phyloP scores from a whole-genome alignment of 2,888 invertebrate species.

The Idaea dimidiata region DNA sequence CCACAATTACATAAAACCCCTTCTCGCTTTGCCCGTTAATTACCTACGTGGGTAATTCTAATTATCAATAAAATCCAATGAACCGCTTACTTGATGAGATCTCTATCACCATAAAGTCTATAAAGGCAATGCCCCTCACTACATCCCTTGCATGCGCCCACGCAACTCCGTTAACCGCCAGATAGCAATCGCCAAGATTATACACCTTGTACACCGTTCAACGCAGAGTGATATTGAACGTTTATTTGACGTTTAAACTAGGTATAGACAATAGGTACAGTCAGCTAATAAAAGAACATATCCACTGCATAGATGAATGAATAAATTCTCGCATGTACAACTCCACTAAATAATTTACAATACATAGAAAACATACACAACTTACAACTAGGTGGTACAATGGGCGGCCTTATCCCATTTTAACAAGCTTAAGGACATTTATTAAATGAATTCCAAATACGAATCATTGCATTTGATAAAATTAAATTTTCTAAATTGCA shows the following conservation, averaged over 20 bases:
- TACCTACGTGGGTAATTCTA: neutral
- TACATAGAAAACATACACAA: no score
- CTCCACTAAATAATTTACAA: no score
- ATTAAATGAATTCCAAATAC: no score
- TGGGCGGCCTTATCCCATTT: no score
- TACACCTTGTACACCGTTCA: constrained; percentile 29
- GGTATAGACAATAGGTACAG: neutral
- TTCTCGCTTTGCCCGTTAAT: neutral
- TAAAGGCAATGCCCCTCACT: neutral
- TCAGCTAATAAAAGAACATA: neutral
- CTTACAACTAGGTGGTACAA: no score
- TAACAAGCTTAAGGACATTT: no score
- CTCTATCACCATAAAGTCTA: constrained; percentile 2
- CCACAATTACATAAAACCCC: neutral
- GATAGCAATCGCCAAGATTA: constrained; percentile 59
- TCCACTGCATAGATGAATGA: no score
- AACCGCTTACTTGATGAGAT: neutral
- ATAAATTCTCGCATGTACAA: no score
- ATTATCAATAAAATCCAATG: neutral
- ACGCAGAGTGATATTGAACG: constrained; percentile 27
- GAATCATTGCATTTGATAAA: no score
- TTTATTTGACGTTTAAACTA: neutral
- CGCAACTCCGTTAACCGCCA: constrained; percentile 30
- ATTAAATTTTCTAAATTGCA: no score
- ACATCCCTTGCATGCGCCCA: constrained; percentile 6